Evolutionary conservation across 2,113 vertebrate genomes (phyloP), one percentile per base, ranked within the genome.

Genomic region (Halichoerus grypus): DNA sequence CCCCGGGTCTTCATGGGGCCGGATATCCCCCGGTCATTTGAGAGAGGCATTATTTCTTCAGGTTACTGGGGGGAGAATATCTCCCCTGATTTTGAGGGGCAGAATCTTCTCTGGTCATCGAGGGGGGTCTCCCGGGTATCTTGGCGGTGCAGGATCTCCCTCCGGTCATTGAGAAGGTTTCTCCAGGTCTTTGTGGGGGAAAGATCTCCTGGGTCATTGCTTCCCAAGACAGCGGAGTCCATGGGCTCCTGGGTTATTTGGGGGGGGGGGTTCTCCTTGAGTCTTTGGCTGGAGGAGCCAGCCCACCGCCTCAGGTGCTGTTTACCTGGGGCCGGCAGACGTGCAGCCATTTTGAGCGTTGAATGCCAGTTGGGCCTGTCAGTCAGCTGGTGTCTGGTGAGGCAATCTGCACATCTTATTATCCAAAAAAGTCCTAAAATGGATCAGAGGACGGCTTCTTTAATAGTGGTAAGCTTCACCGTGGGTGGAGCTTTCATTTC

Each of bases 261-360:
- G 57, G n/a, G 76, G 9, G 9, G 42, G 42, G 26, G 74, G 4
- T 18, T 76, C 53, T 88, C 42, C 42, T 2, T 16, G 57, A 82
- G 51, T 46, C 39, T 87, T 76, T 12, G 61, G 67, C n/a, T 59
- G 57, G n/a, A 51, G 86, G 88, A n/a, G 42, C 76, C 82, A 36
- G 21, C 61, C 69, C 57, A 14, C 19, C 22, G 21, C 57, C 72
- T 77, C 95, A 93, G 93, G 96, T 94, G 31, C 72, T 46, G 36
- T 61, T 49, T 93, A 97, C 96, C 97, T 96, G 88, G 51, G 42
- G n/a, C 92, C n/a, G 7, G 63, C 85, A 59, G 72, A n/a, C 28
- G 77, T 94, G 96, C 96, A 96, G 97, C 98, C 98, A 98, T 98
- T 89, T 98, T 97, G 97, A 67, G 67, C 90, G 67, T 74, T 83